Evolutionary conservation across 2,797 vertebrate genomes (phyloP), one percentile per base, ranked within the genome.

Genomic region (Megalops cyprinoides): DNA sequence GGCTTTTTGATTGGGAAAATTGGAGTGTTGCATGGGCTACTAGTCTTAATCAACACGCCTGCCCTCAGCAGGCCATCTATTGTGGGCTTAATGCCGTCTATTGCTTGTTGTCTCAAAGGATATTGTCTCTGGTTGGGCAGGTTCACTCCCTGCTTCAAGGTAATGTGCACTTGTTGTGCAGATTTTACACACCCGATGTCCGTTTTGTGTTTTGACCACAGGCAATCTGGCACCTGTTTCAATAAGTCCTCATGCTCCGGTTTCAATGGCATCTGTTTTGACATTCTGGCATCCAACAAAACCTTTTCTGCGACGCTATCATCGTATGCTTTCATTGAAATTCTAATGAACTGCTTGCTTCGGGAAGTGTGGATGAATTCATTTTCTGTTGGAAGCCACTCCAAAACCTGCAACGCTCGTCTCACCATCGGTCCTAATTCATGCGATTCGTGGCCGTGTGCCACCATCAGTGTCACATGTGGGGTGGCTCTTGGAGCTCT

Each of bases 11-110:
- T 67, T 10, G 78, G 83, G 18, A 77, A 56, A 5, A 84, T 67
- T 25, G 73, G 83, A 9, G 73, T 82, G 25, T 84, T 83, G 9
- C 79, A 80, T 0, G 23, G 0, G 18, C 79, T 83, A 4, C 23
- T 49, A 3, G 74, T 83, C 15, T n/a, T 20, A 39, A 71, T 25
- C 10, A 83, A 74, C 4, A 77, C 77, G 10, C 49, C 80, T 1
- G 25, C 5, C 76, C 58, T 12, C 76, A 14, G 5, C 79, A 71
- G 0, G 23, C 4, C 18, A 76, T 62, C 9, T 31, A 44, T 37
- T 62, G 25, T 31, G 76, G 74, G 3, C 23, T 42, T 15, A 77
- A 74, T n/a, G 20, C 23, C 31, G 76, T n/a, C n/a, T n/a, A n/a
- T n/a, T n/a, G n/a, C n/a, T n/a, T n/a, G n/a, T n/a, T n/a, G n/a